A percentile compares a stretch with the other conserved stretches of the same genome.
Evolutionary conservation across 2,888 invertebrate species (phyloP).

Genomic region (Ennomos erosarius): DNA sequence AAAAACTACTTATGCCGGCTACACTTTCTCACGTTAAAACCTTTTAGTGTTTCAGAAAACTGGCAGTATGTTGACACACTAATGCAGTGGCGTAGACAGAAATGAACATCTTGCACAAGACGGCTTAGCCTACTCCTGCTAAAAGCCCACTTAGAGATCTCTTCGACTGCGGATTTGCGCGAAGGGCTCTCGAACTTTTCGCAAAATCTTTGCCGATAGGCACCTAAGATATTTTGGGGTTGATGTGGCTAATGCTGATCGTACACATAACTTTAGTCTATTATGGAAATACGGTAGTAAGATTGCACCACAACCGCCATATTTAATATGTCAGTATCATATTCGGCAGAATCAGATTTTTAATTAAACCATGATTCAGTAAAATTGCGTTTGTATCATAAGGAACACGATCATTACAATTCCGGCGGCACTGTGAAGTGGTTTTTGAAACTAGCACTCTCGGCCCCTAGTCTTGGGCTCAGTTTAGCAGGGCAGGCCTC

Average conservation of each 20-base stretch:
- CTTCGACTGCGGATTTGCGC: constrained; percentile 78
- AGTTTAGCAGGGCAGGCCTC: constrained; percentile 49
- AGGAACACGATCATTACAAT: constrained; percentile 58
- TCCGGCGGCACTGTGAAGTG: constrained; percentile 34
- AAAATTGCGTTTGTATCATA: constrained; percentile 39
- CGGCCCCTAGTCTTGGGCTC: constrained; percentile 53
- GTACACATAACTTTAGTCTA: constrained; percentile 36
- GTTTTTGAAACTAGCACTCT: constrained; percentile 55
- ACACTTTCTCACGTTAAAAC: constrained; percentile 27
- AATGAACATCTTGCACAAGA: constrained; percentile 79
- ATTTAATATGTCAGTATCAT: too few relatives aligned
- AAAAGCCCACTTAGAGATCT: constrained; percentile 84
- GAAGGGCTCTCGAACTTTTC: constrained; percentile 74
- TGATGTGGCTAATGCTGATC: constrained; percentile 47
- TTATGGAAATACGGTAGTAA: constrained; percentile 9
- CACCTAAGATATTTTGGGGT: constrained; percentile 63
- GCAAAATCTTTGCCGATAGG: constrained; percentile 69
- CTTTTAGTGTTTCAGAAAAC: constrained; percentile 35
- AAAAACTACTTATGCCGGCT: background rate
- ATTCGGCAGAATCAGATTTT: constrained; percentile 29
- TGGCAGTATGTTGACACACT: constrained; percentile 43
- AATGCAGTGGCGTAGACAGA: constrained; percentile 67
- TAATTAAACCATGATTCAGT: constrained; percentile 55
- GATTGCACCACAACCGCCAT: background rate
- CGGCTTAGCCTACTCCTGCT: constrained; percentile 81